phyloP scores from a whole-genome alignment of 2,113 vertebrate species.

The Eleginops maclovinus region DNA sequence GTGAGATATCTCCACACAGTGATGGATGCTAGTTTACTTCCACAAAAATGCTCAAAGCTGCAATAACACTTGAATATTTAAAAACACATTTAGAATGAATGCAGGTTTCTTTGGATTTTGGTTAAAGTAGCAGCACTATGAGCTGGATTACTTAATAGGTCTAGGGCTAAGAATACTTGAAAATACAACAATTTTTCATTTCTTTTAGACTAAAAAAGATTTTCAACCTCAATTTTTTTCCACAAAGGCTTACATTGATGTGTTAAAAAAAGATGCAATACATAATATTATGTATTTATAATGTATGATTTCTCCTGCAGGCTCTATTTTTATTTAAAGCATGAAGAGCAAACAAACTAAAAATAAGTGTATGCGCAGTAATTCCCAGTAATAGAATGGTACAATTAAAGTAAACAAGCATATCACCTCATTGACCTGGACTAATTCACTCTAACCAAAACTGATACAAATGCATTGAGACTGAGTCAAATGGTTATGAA shows the following conservation, averaged over 20 bases:
- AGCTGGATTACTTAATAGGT: no score
- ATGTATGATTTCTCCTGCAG: not conserved
- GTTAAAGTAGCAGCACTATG: no score
- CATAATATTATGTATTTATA: not conserved
- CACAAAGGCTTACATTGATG: not conserved
- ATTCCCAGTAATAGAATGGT: no score
- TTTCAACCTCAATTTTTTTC: not conserved
- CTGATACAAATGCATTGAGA: not conserved
- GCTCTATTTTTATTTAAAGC: not conserved
- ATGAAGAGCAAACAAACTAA: no score
- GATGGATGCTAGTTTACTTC: not conserved
- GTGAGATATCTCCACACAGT: not conserved
- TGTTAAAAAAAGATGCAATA: not conserved
- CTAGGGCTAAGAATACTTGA: no score
- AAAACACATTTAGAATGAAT: no score
- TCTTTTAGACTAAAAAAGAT: no score
- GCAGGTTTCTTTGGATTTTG: no score
- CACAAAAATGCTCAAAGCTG: not conserved
- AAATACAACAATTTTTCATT: no score
- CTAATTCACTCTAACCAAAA: not conserved
- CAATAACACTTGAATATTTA: no score
- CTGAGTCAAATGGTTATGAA: not conserved
- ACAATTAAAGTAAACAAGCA: not conserved
- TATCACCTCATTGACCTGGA: not conserved
- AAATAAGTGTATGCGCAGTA: no score